A percentile compares a stretch with the other conserved stretches of the same genome.
Conservation (phyloP, 2,888 invertebrate genomes). For the Sphinx pinastri region DNA sequence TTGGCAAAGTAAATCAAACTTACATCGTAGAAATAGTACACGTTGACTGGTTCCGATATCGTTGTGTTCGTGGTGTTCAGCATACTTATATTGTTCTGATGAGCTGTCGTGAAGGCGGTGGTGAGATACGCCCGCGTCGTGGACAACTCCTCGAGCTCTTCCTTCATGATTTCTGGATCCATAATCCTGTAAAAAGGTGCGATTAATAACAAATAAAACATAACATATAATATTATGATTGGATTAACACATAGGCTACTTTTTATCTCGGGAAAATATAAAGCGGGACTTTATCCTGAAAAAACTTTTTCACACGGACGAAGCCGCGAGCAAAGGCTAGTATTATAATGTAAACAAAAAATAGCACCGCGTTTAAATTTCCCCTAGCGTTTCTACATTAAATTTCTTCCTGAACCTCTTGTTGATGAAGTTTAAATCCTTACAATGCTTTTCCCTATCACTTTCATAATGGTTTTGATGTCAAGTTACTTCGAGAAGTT, state of each 20-base stretch:
- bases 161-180: slow-evolving; percentile 62
- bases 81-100: slow-evolving; percentile 37
- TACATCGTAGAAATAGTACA: slow-evolving; percentile 72
- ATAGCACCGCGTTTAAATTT: too few relatives aligned
- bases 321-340: too few relatives aligned
- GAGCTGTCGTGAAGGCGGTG: slow-evolving; percentile 45
- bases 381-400: too few relatives aligned
- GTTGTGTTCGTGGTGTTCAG: slow-evolving; percentile 50
- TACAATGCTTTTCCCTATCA: slow-evolving; percentile 15
- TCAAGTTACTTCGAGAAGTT: slow-evolving; percentile 5
- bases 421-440: slow-evolving; percentile 20
- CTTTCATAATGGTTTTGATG: slow-evolving; percentile 15
- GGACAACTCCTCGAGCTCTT: slow-evolving; percentile 57
- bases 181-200: slow-evolving; percentile 52
- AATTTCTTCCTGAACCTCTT: neutral
- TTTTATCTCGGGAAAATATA: too few relatives aligned
- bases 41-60: slow-evolving; percentile 48
- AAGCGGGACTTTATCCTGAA: too few relatives aligned
- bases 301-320: too few relatives aligned
- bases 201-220: too few relatives aligned
- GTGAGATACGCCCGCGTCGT: slow-evolving; percentile 60
- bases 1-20: slow-evolving; percentile 42
- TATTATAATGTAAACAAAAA: too few relatives aligned
- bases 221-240: too few relatives aligned
- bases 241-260: too few relatives aligned